Evolutionary conservation across 1,140 invertebrate genomes (phyloP).

Genomic region (Drosophila orosa): DNA sequence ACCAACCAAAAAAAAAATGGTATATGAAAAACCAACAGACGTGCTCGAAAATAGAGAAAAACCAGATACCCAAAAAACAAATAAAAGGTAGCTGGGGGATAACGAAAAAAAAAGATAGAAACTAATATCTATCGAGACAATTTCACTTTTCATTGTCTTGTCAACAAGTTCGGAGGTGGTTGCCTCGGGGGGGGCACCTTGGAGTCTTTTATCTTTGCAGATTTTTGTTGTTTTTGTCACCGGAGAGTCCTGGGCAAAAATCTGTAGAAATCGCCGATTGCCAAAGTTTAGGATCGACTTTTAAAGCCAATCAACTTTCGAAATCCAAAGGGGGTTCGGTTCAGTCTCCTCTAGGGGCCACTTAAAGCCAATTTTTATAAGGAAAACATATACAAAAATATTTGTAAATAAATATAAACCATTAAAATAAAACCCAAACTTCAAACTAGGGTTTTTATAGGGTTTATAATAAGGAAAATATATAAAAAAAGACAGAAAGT

Average conservation of each 20-base stretch:
- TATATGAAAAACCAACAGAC: conserved; percentile 33
- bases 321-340: neutral
- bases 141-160: conserved; percentile 77
- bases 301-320: conserved; percentile 29
- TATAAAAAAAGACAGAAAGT: too few relatives aligned
- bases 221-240: conserved; percentile 3
- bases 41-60: conserved; percentile 50
- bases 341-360: neutral
- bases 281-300: conserved; percentile 11
- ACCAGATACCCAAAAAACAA: conserved; percentile 35
- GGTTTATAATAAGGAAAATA: too few relatives aligned
- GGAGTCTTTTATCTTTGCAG: neutral
- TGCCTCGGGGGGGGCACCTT: neutral
- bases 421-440: neutral
- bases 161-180: conserved; percentile 10
- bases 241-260: conserved; percentile 15
- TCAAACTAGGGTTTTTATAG: neutral
- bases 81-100: conserved; percentile 23
- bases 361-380: neutral
- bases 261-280: conserved; percentile 8
- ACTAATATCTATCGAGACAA: conserved; percentile 65
- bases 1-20: neutral
- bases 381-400: neutral
- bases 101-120: conserved; percentile 19
- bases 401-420: neutral